phyloP scores from a whole-genome alignment of 53 echinoderm and acorn worm species.

The Actinopyga echinites region DNA sequence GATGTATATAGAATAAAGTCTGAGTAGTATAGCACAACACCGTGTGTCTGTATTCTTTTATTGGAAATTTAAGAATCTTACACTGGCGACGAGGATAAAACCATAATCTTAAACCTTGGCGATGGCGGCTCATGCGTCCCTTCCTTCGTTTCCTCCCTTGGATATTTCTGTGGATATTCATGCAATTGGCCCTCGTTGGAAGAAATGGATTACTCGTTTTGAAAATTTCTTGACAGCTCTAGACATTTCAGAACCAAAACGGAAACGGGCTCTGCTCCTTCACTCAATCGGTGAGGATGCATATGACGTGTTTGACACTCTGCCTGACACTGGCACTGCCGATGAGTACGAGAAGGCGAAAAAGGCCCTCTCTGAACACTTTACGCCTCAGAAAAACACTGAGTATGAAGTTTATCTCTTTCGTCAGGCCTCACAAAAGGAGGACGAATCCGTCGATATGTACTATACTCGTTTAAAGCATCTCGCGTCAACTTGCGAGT shows the following conservation, averaged over 20 bases:
- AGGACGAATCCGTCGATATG: constrained; percentile 42
- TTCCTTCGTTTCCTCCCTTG: neutral
- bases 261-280: constrained; percentile 53
- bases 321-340: constrained; percentile 35
- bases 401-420: constrained; percentile 50
- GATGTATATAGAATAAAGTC: no score
- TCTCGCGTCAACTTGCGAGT: constrained; percentile 44
- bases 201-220: constrained; percentile 54
- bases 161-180: constrained; percentile 5
- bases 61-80: no score
- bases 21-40: no score
- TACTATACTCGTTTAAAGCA: constrained; percentile 29
- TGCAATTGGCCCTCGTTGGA: constrained; percentile 29
- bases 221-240: constrained; percentile 44
- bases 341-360: constrained; percentile 33
- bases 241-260: constrained; percentile 28
- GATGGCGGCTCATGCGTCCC: neutral
- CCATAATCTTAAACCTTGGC: neutral
- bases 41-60: no score
- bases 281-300: neutral
- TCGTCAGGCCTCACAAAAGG: constrained; percentile 13
- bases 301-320: constrained; percentile 43
- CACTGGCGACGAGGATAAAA: neutral
- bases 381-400: constrained; percentile 40
- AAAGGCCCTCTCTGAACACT: constrained; percentile 33